Evolutionary conservation across 1,140 invertebrate species (phyloP), one percentile per base, ranked within the genome.

Genomic region (Drosophila orosa): DNA sequence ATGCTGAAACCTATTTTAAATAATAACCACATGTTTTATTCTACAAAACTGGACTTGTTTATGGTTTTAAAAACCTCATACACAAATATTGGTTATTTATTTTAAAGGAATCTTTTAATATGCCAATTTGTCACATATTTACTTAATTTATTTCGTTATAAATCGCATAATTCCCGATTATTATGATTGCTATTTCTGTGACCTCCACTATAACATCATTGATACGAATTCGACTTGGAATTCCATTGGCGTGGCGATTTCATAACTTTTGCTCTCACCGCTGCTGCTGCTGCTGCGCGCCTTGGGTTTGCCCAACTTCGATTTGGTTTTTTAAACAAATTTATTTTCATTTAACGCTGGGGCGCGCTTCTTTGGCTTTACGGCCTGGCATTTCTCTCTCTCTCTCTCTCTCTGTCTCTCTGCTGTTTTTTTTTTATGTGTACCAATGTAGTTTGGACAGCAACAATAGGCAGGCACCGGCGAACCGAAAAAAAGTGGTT

Each of bases 181-280:
- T 25, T n/a, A n/a, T 17, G 3, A 33, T 12, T 29, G 15, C 25
- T 67, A 48, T 17, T 31, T 27, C 29, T 9, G n/a, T 66, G 44
- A 25, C 60, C 65, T 15, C 3, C 1, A 66, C 24, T 42, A 39
- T 68, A 67, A 57, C 71, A 62, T 69, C 79, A 79, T 82, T 87
- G 83, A 82, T 78, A 71, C 74, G 33, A 62, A 63, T 73, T 78
- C 45, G 17, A 52, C n/a, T 80, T 84, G 54, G 80, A 69, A 82
- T 87, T 82, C 78, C 83, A 87, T 87, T 77, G 75, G 48, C 65
- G 69, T 80, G 69, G 84, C 83, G 73, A 89, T 89, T 89, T 89
- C 84, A 80, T 89, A 89, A 89, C 78, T 86, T 77, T 76, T 61
- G 74, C 73, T 76, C 74, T 76, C 48, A 76, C 72, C 72, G 63